Conservation (phyloP, 2,888 invertebrate species). For the Pinctada fucata region DNA sequence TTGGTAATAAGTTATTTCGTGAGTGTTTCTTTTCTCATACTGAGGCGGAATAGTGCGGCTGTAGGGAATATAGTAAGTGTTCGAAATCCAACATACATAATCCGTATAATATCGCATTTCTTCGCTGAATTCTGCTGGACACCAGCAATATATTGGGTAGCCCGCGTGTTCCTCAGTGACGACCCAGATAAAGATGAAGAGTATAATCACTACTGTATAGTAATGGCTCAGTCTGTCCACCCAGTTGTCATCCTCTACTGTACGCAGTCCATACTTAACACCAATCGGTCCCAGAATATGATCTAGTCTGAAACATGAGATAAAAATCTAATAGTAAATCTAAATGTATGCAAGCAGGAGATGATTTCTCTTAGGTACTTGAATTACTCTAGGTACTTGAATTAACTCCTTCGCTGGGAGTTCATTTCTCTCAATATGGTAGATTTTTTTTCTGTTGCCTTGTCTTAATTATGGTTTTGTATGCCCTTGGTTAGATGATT, state of each 20-base stretch:
- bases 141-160: conserved; percentile 56
- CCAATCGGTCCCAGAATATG: conserved; percentile 37
- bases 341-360: no score
- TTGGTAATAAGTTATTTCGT: conserved; percentile 62
- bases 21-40: conserved; percentile 44
- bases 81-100: conserved; percentile 59
- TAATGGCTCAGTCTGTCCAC: conserved; percentile 38
- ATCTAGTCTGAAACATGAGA: conserved; percentile 32
- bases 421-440: no score
- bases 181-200: conserved; percentile 23
- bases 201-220: conserved; percentile 31
- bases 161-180: conserved; percentile 46
- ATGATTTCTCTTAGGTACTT: no score
- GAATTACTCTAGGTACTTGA: no score
- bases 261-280: conserved; percentile 23
- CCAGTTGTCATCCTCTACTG: conserved; percentile 33
- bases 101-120: conserved; percentile 36
- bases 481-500: no score
- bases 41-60: conserved; percentile 55
- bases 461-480: no score
- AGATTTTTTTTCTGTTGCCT: no score
- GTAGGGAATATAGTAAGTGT: conserved; percentile 63
- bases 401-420: no score
- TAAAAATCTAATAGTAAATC: neutral
- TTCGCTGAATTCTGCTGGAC: conserved; percentile 48